A percentile compares a stretch with the other conserved stretches of the same genome.
Conservation (phyloP, 2,797 vertebrate genomes). For the Ptychobarbus kaznakovi region DNA sequence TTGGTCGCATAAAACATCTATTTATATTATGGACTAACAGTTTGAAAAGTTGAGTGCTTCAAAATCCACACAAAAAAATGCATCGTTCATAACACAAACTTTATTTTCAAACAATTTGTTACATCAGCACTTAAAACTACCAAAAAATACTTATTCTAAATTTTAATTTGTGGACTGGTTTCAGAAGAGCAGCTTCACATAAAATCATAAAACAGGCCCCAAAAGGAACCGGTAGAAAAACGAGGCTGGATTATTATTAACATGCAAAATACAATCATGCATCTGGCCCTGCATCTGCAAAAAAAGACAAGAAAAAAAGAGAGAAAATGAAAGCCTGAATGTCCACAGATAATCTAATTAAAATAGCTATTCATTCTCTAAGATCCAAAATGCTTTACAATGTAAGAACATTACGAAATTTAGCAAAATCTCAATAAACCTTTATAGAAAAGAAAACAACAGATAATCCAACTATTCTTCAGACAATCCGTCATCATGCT, state of each 20-base stretch:
- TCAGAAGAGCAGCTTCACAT: slow-evolving; percentile 43
- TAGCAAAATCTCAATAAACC: slow-evolving; percentile 93
- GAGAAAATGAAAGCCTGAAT: slow-evolving; percentile 61
- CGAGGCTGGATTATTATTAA: slow-evolving; percentile 66
- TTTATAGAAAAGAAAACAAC: slow-evolving; percentile 87
- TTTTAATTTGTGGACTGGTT: slow-evolving; percentile 17
- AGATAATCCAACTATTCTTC: slow-evolving; percentile 70
- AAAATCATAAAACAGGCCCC: slow-evolving; percentile 11
- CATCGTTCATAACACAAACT: slow-evolving; percentile 47
- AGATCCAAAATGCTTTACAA: slow-evolving; percentile 91
- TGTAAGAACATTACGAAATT: slow-evolving; percentile 92
- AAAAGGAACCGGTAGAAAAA: slow-evolving; percentile 55
- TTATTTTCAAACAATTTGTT: slow-evolving; percentile 46
- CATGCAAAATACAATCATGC: slow-evolving; percentile 97
- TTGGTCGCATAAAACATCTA: background rate
- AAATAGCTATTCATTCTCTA: slow-evolving; percentile 77
- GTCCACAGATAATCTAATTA: slow-evolving; percentile 80
- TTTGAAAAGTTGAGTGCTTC: background rate
- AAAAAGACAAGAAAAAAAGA: slow-evolving; percentile 65
- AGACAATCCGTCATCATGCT: slow-evolving; percentile 85
- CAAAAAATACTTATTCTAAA: slow-evolving; percentile 53
- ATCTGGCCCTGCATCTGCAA: slow-evolving; percentile 76
- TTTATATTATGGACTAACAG: background rate
- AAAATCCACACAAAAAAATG: slow-evolving; percentile 23
- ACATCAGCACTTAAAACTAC: slow-evolving; percentile 30